These are phyloP conservation scores for Delia radicum DNA, from an alignment of 1,140 invertebrate genomes.

Conservation along the genomic window DNA sequence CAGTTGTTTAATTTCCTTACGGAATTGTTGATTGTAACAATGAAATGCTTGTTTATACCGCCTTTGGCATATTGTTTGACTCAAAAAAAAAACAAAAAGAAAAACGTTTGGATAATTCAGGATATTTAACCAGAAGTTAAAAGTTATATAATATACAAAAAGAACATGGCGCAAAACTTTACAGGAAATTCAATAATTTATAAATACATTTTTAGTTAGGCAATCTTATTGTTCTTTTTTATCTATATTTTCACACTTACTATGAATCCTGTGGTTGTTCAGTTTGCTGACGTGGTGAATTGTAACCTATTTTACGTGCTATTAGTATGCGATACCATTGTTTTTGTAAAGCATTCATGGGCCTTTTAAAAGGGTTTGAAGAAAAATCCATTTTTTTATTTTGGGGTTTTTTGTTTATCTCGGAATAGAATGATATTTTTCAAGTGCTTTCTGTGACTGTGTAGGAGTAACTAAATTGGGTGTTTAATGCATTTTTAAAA, in stretches of 20 bases:
- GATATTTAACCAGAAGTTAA: slow-evolving; percentile 23
- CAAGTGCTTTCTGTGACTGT: background rate
- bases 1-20: slow-evolving; percentile 49
- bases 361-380: slow-evolving; percentile 52
- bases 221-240: background rate
- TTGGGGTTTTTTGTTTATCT: background rate
- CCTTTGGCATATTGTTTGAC: slow-evolving; percentile 46
- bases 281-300: slow-evolving; percentile 31
- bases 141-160: background rate
- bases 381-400: slow-evolving; percentile 26
- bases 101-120: background rate
- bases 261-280: slow-evolving; percentile 34
- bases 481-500: background rate
- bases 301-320: slow-evolving; percentile 46
- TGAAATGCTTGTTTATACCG: slow-evolving; percentile 48
- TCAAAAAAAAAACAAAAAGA: slow-evolving; percentile 29
- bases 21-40: slow-evolving; percentile 50
- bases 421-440: background rate
- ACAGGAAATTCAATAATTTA: slow-evolving; percentile 16
- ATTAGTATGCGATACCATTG: slow-evolving; percentile 52
- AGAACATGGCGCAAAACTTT: background rate
- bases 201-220: background rate
- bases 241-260: slow-evolving; percentile 35
- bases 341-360: slow-evolving; percentile 52
- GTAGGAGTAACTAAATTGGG: background rate